Evolutionary conservation across 2,888 invertebrate genomes (phyloP).

Genomic region (Lochmaea crataegi): DNA sequence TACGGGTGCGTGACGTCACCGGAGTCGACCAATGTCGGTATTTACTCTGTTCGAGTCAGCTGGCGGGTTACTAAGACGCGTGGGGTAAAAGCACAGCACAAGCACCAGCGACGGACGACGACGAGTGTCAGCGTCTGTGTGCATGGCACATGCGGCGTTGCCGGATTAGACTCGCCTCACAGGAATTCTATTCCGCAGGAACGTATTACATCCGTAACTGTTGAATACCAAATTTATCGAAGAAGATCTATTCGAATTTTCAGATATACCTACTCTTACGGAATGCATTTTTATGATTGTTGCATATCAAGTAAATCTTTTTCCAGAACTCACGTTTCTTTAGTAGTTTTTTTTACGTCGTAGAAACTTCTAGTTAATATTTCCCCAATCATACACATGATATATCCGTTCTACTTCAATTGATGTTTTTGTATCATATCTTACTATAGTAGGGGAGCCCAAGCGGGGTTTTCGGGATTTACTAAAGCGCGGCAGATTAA

Average conservation of each 20-base stretch:
- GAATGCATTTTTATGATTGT: not conserved
- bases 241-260: not conserved
- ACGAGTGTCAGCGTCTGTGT: conserved; percentile 33
- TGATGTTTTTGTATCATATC: too few species aligned
- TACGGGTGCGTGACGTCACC: conserved; percentile 62
- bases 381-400: too few species aligned
- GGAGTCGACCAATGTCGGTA: conserved; percentile 61
- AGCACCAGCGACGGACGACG: conserved; percentile 28
- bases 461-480: too few species aligned
- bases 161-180: conserved; percentile 10
- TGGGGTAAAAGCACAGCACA: conserved; percentile 52
- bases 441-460: too few species aligned
- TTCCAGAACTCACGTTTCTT: too few species aligned
- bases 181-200: conserved; percentile 23
- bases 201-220: conserved; percentile 7
- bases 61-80: conserved; percentile 62
- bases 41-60: conserved; percentile 63
- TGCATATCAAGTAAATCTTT: not conserved
- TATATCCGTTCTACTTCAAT: too few species aligned
- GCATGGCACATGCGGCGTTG: conserved; percentile 25
- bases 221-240: not conserved
- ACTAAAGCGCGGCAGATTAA: too few species aligned
- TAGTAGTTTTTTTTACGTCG: too few species aligned
- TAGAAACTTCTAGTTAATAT: too few species aligned
- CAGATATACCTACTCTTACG: not conserved